These are phyloP conservation scores for Tachypleus tridentatus DNA, from an alignment of 1,140 invertebrate species.

Conservation along the genomic window DNA sequence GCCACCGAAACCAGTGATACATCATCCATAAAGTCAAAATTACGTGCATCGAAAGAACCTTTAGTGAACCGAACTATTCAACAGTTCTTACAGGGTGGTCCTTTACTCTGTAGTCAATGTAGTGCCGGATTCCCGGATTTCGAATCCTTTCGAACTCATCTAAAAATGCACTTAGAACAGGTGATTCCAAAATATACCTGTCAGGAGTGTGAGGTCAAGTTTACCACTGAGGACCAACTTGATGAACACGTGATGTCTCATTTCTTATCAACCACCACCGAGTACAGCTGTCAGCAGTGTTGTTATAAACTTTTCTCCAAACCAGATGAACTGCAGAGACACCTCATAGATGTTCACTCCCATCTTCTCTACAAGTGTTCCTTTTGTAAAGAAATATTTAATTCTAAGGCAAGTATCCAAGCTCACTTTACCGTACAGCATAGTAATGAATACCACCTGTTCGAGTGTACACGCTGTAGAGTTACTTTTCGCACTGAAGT, in stretches of 20 bases:
- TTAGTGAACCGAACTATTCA: slow-evolving; percentile 16
- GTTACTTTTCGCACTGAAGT: slow-evolving; percentile 56
- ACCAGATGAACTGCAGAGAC: slow-evolving; percentile 75
- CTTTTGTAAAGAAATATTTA: slow-evolving; percentile 80
- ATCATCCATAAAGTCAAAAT: no score
- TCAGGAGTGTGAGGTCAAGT: slow-evolving; percentile 60
- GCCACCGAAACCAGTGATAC: no score
- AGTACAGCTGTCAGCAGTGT: slow-evolving; percentile 67
- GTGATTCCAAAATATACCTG: slow-evolving; percentile 36
- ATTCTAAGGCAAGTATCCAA: slow-evolving; percentile 60
- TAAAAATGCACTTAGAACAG: slow-evolving; percentile 61
- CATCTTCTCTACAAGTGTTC: slow-evolving; percentile 74
- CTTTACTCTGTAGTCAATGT: slow-evolving; percentile 74
- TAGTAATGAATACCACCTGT: slow-evolving; percentile 66
- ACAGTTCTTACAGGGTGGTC: slow-evolving; percentile 35
- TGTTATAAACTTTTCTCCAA: slow-evolving; percentile 70
- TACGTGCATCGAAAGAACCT: no score
- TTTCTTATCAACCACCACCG: slow-evolving; percentile 57
- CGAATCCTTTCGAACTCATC: slow-evolving; percentile 72
- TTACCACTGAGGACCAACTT: slow-evolving; percentile 52
- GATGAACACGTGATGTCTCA: slow-evolving; percentile 62
- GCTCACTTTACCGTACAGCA: slow-evolving; percentile 83
- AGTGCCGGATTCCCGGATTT: slow-evolving; percentile 73
- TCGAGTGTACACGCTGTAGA: slow-evolving; percentile 63
- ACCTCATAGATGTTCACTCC: slow-evolving; percentile 70